Evolutionary conservation across 1,140 invertebrate species (phyloP), one percentile per base, ranked within the genome.

Genomic region (Euura lappo): DNA sequence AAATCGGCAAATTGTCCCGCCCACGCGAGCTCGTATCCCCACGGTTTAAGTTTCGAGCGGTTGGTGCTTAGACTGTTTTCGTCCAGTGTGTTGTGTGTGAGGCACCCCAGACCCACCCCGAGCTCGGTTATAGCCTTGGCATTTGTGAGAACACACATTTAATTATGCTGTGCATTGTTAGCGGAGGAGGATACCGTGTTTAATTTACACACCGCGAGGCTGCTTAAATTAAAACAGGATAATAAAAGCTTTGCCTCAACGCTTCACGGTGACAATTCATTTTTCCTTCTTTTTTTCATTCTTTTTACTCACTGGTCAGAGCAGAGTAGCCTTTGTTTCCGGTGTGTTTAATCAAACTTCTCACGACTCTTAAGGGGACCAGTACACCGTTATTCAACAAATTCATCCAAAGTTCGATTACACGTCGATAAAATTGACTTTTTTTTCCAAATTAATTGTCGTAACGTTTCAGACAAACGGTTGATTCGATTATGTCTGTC

Each of bases 161-260:
- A 84, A 77, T 77, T 75, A 73, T 70, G 60, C 45, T 64, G 72
- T 64, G 76, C 75, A 77, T 70, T 69, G 69, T 74, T 71, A 68
- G 66, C 66, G 44, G 60, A 73, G 45, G 68, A 75, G 76, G 74
- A 74, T 72, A 75, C 69, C 78, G 79, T 76, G 84, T 82, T 86
- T 85, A 86, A 87, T 87, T 87, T 83, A 81, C 83, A 85, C 83
- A 84, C 83, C 84, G 81, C 84, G 81, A 81, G 84, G 79, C 80
- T 79, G 84, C 82, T 86, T 87, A 86, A 87, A 87, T 86, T 86
- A 86, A 86, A 87, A 79, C 84, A 84, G 82, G 84, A 86, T 87
- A 85, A 86, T 87, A 87, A 87, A 87, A 86, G 84, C 81, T 80
- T 78, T 28, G 44, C 8, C 76, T 78, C 76, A 79, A 69, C 80